Conservation (phyloP, 2,888 invertebrate species). For the Kuschelorhynchus macadamiae region DNA sequence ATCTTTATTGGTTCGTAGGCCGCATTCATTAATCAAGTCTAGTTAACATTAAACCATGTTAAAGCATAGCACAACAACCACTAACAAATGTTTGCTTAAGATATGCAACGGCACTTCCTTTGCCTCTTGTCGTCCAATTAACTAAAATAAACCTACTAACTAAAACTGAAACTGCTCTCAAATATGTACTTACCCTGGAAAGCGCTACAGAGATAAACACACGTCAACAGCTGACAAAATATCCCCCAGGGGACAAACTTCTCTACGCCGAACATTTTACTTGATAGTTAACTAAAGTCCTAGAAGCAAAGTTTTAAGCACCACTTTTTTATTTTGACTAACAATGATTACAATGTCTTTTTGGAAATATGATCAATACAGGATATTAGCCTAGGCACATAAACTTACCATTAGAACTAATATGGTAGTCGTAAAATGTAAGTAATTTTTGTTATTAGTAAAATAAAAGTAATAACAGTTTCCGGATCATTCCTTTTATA, state of each 20-base stretch:
- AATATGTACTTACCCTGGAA: constrained; percentile 44
- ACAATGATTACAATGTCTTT: too few relatives aligned
- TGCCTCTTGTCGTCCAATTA: constrained; percentile 19
- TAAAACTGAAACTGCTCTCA: not conserved
- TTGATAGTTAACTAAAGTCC: not conserved
- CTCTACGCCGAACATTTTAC: constrained; percentile 12
- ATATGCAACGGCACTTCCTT: not conserved
- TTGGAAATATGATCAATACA: too few relatives aligned
- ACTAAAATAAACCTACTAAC: constrained; percentile 12
- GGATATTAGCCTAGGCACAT: too few relatives aligned
- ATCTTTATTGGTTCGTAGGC: too few relatives aligned
- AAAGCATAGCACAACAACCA: too few relatives aligned
- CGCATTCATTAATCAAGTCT: too few relatives aligned
- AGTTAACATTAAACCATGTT: too few relatives aligned
- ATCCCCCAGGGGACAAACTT: constrained; percentile 30
- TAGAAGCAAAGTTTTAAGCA: constrained; percentile 9
- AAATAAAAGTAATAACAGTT: too few relatives aligned
- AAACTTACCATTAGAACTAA: too few relatives aligned
- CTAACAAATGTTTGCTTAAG: not conserved
- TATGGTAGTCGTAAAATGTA: too few relatives aligned
- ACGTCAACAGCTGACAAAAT: constrained; percentile 42
- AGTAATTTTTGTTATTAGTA: too few relatives aligned
- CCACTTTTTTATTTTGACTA: constrained; percentile 5
- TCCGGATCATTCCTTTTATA: too few relatives aligned
- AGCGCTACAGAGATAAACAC: constrained; percentile 32